phyloP scores from a whole-genome alignment of 2,797 vertebrate species.

The Lepus oiostolus region DNA sequence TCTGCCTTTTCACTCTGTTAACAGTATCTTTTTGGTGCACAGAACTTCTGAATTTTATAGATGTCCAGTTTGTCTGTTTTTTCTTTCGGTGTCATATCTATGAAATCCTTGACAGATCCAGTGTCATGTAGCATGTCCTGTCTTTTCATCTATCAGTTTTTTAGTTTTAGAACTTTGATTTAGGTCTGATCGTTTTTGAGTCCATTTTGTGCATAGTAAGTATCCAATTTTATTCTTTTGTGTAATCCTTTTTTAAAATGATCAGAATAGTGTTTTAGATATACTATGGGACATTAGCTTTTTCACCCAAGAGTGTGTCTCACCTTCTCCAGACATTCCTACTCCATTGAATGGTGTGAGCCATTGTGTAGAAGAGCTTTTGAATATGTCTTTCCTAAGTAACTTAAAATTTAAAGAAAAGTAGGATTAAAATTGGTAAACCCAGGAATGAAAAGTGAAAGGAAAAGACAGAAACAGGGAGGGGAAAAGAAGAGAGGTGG shows the following conservation, averaged over 20 bases:
- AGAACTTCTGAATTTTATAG: not conserved
- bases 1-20: not conserved
- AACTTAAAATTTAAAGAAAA: conserved; percentile 29
- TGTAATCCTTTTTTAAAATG: not conserved
- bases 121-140: not conserved
- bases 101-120: not conserved
- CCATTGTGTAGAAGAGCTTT: not conserved
- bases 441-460: conserved; percentile 9
- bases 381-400: not conserved
- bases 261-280: not conserved
- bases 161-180: not conserved
- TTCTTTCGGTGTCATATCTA: not conserved
- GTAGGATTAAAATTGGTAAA: conserved; percentile 24
- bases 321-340: not conserved
- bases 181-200: not conserved
- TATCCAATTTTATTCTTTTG: not conserved
- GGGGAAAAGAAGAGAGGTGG: not conserved
- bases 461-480: not conserved
- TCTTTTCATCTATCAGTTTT: conserved; percentile 1
- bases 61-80: not conserved
- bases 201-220: not conserved
- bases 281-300: not conserved
- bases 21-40: not conserved
- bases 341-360: not conserved
- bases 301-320: not conserved